Evolutionary conservation across 2,888 invertebrate species (phyloP), one percentile per base, ranked within the genome.

Genomic region (Andrena hattorfiana): DNA sequence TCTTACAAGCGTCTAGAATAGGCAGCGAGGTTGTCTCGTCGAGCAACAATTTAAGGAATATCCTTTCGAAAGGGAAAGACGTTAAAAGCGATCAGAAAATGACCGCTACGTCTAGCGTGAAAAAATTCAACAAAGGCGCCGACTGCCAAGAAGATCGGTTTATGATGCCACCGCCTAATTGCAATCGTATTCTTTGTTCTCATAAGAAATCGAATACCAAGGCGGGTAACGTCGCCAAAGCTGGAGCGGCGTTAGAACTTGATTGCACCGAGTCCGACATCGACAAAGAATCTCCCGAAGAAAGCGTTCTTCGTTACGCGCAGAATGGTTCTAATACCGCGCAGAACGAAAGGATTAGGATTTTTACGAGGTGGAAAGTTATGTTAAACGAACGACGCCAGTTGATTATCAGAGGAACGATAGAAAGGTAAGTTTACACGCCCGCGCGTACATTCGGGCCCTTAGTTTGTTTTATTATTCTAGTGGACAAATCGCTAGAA

Each of bases 371-470:
- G 8, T 94, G 94, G 94, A 89, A 81, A 78, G 88, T 93, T 7
- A 63, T 86, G 10, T 75, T 94, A 35, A 93, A 92, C 51, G 80
- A 88, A 3, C 76, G 88, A 26, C 85, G 85, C 0, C 81, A 91
- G 23, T 79, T 94, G 7, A 76, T 92, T 51, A 87, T 94, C 42
- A 92, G 91, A 87, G 94, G 94, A 67, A 90, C 69, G 35, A 68
- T 93, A 32, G 85, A 92, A 26, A 83, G 86, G 92, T 91, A 74
- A 77, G 60, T 68, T 4, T 4, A 6, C 60, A n/a, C 28, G 51
- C 2, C 28, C 13, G 7, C 16, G 16, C 4, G 1, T 0, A 6
- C 4, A 49, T 66, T 7, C 28, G 35, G 7, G 7, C 63, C 23
- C 8, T 26, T 32, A 71, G 28, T 72, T 56, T 2, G 16, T 16